Base-by-base conservation (phyloP, 2,888 invertebrate genomes). In the Lasioglossum morio region DNA sequence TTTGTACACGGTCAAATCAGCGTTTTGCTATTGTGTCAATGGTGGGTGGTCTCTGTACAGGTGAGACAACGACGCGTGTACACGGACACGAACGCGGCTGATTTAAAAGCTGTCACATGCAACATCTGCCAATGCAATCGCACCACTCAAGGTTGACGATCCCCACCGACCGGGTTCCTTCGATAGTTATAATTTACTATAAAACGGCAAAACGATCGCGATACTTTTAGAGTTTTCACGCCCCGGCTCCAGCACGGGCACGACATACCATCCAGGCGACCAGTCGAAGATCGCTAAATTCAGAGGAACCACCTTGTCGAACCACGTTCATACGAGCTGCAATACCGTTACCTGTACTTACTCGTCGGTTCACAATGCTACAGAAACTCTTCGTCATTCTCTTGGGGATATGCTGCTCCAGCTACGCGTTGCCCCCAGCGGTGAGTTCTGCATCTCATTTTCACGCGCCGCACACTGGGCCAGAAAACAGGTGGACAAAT, bases 101-200 rank as follows among this genome's bases (percentile, higher is more conserved):
- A 94, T 94, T 94, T 94, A 94, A 94, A 94, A 87, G 92, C 93
- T 92, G 92, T 93, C 93, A 92, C 93, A 92, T 90, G 92, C 91
- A 92, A 94, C 94, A 94, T 94, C 94, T 95, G 94, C 95, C 95
- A 95, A 95, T 95, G 94, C 95, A 95, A 94, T 93, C 95, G 94
- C 93, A 92, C 93, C 94, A 92, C 90, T 94, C 95, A 95, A 95
- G 95, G 95, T 94, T 91, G 90, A 85, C 87, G 88, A 89, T 87
- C 93, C 93, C 92, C 91, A 90, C 91, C 92, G 87, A 60, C 60
- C 88, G 84, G 86, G 85, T 84, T 77, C 79, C 87, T 93, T 92
- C 94, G 93, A 94, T 94, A 95, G 94, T 94, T 95, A 95, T 95
- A 95, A 94, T 94, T 94, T 94, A 94, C 94, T 95, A 95, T 95